Evolutionary conservation across 2,113 vertebrate genomes (phyloP).

Genomic region (Psittacus erithacus): DNA sequence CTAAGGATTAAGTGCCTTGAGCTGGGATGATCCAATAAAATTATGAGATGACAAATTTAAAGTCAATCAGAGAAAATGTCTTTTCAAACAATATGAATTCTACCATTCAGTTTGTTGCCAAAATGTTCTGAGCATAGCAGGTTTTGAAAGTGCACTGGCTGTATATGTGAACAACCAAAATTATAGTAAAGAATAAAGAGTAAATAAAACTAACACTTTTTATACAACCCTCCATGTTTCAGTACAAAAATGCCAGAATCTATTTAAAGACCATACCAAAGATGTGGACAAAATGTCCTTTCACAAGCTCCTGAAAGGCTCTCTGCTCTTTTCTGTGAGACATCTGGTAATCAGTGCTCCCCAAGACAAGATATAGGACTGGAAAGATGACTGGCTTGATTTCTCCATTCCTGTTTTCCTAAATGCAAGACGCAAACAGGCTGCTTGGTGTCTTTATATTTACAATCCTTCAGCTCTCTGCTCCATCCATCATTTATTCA

Average conservation of each 20-base stretch:
- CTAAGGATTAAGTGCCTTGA: neutral
- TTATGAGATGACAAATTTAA: neutral
- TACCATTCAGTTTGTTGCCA: neutral
- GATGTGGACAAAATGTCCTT: neutral
- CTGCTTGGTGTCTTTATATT: neutral
- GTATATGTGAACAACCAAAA: neutral
- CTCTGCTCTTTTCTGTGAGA: neutral
- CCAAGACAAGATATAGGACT: neutral
- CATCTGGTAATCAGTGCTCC: neutral
- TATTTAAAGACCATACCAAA: neutral
- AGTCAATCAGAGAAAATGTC: neutral
- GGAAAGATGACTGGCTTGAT: neutral
- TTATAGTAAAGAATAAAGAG: neutral
- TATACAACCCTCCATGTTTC: neutral
- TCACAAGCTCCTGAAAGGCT: neutral
- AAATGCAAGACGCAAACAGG: neutral
- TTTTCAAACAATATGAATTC: neutral
- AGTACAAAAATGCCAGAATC: neutral
- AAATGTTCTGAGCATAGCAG: neutral
- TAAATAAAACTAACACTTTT: neutral
- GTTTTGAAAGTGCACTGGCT: neutral
- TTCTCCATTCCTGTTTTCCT: conserved; percentile 8
- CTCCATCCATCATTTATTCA: conserved; percentile 45
- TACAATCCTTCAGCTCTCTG: conserved; percentile 17
- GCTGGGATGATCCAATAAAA: neutral